A percentile compares a stretch with the other conserved stretches of the same genome.
Evolutionary conservation across 1,140 invertebrate genomes (phyloP).

Genomic region (Steinernema khuongi): DNA sequence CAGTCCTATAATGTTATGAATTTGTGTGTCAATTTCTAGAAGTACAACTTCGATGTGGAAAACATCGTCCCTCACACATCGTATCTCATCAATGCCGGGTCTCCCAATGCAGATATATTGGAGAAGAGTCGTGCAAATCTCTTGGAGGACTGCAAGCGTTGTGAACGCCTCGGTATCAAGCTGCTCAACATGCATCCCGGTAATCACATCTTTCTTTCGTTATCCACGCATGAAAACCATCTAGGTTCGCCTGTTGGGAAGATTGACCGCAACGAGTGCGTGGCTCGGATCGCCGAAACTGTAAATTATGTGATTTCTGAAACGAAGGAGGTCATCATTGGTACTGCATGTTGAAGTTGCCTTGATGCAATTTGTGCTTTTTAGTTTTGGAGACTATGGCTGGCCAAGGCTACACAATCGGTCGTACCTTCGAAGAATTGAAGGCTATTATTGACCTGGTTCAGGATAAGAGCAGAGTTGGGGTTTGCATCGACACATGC

Average conservation of each 20-base stretch:
- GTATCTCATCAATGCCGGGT: constrained; percentile 64
- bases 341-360: constrained; percentile 25
- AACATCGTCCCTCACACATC: constrained; percentile 63
- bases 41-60: constrained; percentile 43
- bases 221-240: constrained; percentile 21
- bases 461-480: constrained; percentile 62
- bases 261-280: constrained; percentile 59
- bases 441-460: constrained; percentile 62
- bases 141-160: constrained; percentile 62
- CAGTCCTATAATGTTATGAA: constrained; percentile 34
- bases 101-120: constrained; percentile 60
- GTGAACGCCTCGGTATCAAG: constrained; percentile 62
- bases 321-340: constrained; percentile 59
- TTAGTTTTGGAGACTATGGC: constrained; percentile 62
- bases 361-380: constrained; percentile 29
- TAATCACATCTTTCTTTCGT: constrained; percentile 34
- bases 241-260: constrained; percentile 62
- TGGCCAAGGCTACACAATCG: constrained; percentile 62
- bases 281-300: constrained; percentile 61
- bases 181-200: constrained; percentile 65
- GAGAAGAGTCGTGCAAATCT: constrained; percentile 61
- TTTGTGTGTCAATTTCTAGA: constrained; percentile 26
- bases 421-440: constrained; percentile 63
- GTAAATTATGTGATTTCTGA: constrained; percentile 61
- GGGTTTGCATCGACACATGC: constrained; percentile 65